phyloP scores from a whole-genome alignment of 2,113 vertebrate species.

The Xiphias gladius region DNA sequence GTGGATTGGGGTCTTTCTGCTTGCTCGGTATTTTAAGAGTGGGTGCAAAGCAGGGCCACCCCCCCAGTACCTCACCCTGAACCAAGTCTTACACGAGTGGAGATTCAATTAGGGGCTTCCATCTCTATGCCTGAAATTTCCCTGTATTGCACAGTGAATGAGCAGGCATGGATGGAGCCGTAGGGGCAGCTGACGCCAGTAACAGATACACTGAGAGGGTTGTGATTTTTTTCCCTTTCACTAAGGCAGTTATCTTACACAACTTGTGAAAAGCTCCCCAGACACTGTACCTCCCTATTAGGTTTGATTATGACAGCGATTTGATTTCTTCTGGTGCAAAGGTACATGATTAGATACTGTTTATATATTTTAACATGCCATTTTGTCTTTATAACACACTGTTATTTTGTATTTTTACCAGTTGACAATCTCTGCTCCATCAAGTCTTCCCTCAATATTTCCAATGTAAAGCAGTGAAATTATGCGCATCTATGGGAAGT shows the following conservation, averaged over 20 bases:
- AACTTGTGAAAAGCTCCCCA: neutral
- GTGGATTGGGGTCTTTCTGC: slow-evolving; percentile 29
- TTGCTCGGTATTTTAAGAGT: slow-evolving; percentile 30
- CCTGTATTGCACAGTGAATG: slow-evolving; percentile 44
- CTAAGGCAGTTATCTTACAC: neutral
- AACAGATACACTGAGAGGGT: slow-evolving; percentile 5
- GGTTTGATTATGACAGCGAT: too few relatives aligned
- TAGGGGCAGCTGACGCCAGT: slow-evolving; percentile 38
- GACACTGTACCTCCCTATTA: neutral
- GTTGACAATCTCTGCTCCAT: neutral
- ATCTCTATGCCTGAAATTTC: slow-evolving; percentile 34
- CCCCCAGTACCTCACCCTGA: slow-evolving; percentile 15
- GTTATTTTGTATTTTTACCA: neutral
- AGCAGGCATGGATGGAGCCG: slow-evolving; percentile 47
- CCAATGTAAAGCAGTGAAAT: neutral
- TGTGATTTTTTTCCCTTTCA: neutral
- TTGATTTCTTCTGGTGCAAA: neutral
- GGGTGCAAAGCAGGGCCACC: slow-evolving; percentile 10
- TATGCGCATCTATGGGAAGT: neutral
- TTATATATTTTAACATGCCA: neutral
- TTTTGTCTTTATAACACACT: neutral
- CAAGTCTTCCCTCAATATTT: neutral
- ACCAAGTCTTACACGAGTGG: slow-evolving; percentile 64
- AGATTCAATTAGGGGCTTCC: slow-evolving; percentile 68
- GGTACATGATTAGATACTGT: neutral